Base-by-base conservation (phyloP, 2,797 vertebrate species). In the Epinephelus awoara region DNA sequence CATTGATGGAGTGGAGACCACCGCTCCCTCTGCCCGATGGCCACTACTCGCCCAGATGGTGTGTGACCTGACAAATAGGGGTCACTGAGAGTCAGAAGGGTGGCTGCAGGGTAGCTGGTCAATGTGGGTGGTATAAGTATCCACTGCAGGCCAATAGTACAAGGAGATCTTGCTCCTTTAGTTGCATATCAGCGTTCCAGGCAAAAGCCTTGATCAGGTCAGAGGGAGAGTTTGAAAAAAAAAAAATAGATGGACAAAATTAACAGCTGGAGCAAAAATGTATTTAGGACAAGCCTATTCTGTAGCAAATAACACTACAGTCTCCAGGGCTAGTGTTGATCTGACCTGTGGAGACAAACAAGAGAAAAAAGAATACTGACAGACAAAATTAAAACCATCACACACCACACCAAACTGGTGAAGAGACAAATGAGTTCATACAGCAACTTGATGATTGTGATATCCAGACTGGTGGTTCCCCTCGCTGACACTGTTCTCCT, bases 21-120 rank as follows among this genome's bases (percentile, higher is more conserved):
- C 42, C 0, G 42, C 75, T 55, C 64, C 82, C 67, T 46, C 40
- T 14, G 21, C 51, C 52, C 13, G 6, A 38, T 59, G 65, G 52
- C 55, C 52, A 19, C 79, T 8, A 1, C 55, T 7, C 67, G 50
- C 66, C 87, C 90, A 90, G 85, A 89, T 89, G 88, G 78, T 85
- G 82, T 57, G 72, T 77, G 86, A 90, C 88, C 86, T 58, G 75
- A 92, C 89, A 85, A 88, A 91, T 89, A 54, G 82, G 86, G 89
- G 85, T 89, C 85, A 75, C 40, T 3, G 12, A 8, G 47, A 86
- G 90, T 93, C 90, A 87, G 72, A 61, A 38, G 86, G 87, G 74
- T 67, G 44, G 65, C 80, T 64, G 81, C 52, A 29, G 82, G 84
- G 79, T 57, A 68, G 75, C 68, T 10, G 71, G 42, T 59, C 81